Evolutionary conservation across 2,888 invertebrate species (phyloP), one percentile per base, ranked within the genome.

Genomic region (Lobophora halterata): DNA sequence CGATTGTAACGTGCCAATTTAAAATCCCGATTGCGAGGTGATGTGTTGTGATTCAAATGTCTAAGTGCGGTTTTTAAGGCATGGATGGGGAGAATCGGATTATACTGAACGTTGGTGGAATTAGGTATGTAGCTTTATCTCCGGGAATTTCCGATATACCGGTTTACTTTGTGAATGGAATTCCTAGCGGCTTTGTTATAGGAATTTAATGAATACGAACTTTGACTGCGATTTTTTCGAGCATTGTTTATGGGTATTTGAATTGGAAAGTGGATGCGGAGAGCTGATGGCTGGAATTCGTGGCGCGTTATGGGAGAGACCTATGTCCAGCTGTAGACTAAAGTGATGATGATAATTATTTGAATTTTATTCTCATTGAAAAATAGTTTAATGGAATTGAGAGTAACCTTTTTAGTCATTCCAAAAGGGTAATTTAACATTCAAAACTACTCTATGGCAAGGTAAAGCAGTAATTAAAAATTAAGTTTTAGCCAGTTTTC

Each of bases 31-130:
- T 27, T 36, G 23, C 29, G n/a, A 24, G 49, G 59, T 60, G 66
- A 52, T 65, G 65, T 69, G 66, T 58, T 59, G 25, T 31, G 17
- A 29, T 55, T 62, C 61, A 59, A 67, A 68, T 71, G 70, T 65
- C 49, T 43, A 64, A 55, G 57, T 52, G 40, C 45, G 42, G 44
- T 34, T 44, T 52, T 48, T 65, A 57, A 67, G 59, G 69, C 70
- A 94, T 94, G 94, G 95, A 96, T 91, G 93, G 95, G 56, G 97
- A 97, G 89, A 96, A 97, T 83, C 92, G 97, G 71, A 96, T 97
- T 67, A 95, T 97, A 78, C 89, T 97, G 72, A 97, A 97, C 88
- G 96, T 97, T 72, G 97, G 97, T 52, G 97, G 97, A 50, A 96
- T 97, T 76, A 91, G 95, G 83, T 94, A 56, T 5, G 37, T 38